Conservation (phyloP, 1,140 invertebrate genomes). For the Heliothis virescens region DNA sequence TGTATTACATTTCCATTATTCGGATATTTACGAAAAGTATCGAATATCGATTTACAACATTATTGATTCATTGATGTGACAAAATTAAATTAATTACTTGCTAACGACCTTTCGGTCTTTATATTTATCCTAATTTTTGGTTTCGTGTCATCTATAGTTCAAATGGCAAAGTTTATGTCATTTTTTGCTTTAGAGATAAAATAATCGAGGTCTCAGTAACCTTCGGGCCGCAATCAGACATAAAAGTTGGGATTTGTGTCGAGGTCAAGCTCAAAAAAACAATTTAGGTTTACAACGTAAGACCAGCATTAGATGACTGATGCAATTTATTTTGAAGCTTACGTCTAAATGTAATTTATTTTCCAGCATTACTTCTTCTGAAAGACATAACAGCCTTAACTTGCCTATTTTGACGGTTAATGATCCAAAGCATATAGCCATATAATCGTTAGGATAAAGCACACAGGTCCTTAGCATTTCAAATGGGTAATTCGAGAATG, state of each 20-base stretch:
- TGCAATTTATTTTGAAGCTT: slow-evolving; percentile 6
- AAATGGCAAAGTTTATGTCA: slow-evolving; percentile 24
- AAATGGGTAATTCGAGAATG: too few species aligned
- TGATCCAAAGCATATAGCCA: too few species aligned
- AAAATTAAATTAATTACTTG: slow-evolving; percentile 16
- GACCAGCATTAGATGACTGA: slow-evolving; percentile 8
- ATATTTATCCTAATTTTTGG: not conserved
- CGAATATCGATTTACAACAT: not conserved
- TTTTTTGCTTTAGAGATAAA: slow-evolving; percentile 43
- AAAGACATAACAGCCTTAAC: too few species aligned
- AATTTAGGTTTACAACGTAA: slow-evolving; percentile 24
- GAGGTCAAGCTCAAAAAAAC: slow-evolving; percentile 43
- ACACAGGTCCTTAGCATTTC: too few species aligned
- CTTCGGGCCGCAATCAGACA: slow-evolving; percentile 40
- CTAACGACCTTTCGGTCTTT: not conserved
- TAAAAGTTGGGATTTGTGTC: slow-evolving; percentile 49
- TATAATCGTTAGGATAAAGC: too few species aligned
- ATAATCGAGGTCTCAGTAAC: slow-evolving; percentile 43
- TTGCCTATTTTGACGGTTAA: too few species aligned
- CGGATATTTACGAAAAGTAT: slow-evolving; percentile 7
- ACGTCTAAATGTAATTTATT: not conserved
- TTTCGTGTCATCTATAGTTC: not conserved
- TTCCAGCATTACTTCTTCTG: not conserved
- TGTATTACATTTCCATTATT: slow-evolving; percentile 1
- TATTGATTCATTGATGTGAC: slow-evolving; percentile 22